Conservation (phyloP, 2,797 vertebrate species). For the Melanogrammus aeglefinus region DNA sequence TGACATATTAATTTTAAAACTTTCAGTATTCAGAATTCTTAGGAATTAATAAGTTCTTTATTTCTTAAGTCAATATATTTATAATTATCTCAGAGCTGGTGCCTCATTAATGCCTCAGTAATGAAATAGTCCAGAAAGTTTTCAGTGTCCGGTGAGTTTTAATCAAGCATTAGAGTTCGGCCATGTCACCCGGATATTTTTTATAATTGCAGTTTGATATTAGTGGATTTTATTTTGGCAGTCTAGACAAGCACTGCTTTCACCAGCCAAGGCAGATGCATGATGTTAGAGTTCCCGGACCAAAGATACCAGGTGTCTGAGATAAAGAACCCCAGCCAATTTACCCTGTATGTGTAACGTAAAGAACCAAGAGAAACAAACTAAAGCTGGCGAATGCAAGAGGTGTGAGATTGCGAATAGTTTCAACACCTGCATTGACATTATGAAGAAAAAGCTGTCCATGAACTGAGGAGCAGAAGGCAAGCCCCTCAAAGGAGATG, state of each 20-base stretch:
- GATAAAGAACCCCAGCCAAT: no score
- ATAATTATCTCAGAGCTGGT: constrained; percentile 63
- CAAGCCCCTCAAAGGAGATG: no score
- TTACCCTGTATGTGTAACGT: no score
- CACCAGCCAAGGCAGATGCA: constrained; percentile 50
- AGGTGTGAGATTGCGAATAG: no score
- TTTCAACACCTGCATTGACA: no score
- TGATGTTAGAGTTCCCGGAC: constrained; percentile 29
- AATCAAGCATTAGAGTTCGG: constrained; percentile 55
- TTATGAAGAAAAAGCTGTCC: no score
- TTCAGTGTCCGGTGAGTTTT: constrained; percentile 64
- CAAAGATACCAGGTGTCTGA: neutral
- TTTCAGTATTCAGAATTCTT: constrained; percentile 40
- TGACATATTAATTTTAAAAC: constrained; percentile 54
- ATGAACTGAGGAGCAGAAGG: no score
- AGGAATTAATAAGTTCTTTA: neutral
- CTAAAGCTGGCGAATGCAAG: no score
- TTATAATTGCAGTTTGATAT: constrained; percentile 54
- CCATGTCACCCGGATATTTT: constrained; percentile 50
- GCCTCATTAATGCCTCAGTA: constrained; percentile 59
- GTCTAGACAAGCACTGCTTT: constrained; percentile 42
- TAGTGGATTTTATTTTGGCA: constrained; percentile 69
- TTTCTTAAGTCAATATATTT: constrained; percentile 72
- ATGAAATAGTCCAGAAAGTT: constrained; percentile 77
- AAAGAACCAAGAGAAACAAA: no score